phyloP scores from a whole-genome alignment of 2,113 vertebrate species.

The Ptilonorhynchus violaceus region DNA sequence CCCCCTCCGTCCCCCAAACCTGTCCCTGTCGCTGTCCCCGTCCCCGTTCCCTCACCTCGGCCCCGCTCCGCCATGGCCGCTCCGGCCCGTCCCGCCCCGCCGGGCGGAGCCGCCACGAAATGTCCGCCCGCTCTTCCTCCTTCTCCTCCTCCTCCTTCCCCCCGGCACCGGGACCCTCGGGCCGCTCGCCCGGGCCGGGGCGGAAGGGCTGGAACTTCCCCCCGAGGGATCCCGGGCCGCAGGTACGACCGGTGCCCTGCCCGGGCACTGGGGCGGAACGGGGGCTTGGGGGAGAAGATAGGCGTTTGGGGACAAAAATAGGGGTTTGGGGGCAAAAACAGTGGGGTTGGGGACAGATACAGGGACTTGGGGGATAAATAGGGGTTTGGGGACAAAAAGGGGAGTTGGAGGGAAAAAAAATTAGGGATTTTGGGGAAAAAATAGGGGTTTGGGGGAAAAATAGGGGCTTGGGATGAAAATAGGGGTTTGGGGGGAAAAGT shows the following conservation, averaged over 20 bases:
- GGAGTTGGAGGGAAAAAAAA: no score
- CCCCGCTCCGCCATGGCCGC: not conserved
- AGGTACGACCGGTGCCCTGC: not conserved
- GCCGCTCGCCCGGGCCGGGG: not conserved
- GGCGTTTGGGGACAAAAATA: not conserved
- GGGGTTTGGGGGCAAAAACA: not conserved
- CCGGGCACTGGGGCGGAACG: not conserved
- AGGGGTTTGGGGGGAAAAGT: rapidly evolving
- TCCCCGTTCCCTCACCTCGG: conserved; percentile 11
- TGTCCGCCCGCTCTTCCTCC: not conserved
- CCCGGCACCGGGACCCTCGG: not conserved
- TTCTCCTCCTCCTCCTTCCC: not conserved
- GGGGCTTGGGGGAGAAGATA: not conserved
- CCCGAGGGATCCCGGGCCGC: not conserved
- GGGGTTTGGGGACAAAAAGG: not conserved
- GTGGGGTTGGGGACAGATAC: rapidly evolving
- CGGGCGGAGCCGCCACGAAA: not conserved
- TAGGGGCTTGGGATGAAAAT: not conserved
- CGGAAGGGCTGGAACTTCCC: not conserved
- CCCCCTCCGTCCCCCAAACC: not conserved
- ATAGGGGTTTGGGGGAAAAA: not conserved
- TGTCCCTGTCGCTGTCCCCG: not conserved
- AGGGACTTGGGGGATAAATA: not conserved
- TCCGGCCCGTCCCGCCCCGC: not conserved
- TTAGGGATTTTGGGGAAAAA: no score